Evolutionary conservation across 2,113 vertebrate genomes (phyloP).

Genomic region (Otis tarda): DNA sequence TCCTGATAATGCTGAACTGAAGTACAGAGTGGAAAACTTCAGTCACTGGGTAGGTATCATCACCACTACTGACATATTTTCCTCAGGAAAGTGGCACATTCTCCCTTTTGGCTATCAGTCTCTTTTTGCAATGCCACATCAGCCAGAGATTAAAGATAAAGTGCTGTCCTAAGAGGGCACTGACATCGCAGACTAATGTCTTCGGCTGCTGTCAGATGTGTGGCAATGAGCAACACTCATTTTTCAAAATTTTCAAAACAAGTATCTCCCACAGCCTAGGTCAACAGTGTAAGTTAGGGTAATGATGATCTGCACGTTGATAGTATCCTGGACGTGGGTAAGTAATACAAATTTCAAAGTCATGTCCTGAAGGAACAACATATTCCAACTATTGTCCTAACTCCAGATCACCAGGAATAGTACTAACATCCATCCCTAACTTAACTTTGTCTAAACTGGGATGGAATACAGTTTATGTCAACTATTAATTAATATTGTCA

Average conservation of each 20-base stretch:
- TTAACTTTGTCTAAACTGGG: constrained; percentile 39
- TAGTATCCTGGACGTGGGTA: not conserved
- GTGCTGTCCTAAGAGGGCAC: not conserved
- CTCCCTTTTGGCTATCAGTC: not conserved
- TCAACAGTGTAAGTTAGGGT: not conserved
- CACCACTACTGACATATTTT: not conserved
- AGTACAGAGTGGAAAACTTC: not conserved
- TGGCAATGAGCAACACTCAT: not conserved
- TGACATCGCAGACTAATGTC: fast-evolving
- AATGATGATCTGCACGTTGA: not conserved
- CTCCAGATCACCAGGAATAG: not conserved
- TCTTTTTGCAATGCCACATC: not conserved
- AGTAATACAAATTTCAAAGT: constrained; percentile 42
- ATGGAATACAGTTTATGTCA: not conserved
- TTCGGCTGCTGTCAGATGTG: not conserved
- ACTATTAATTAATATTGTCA: not conserved
- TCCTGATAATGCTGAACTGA: not conserved
- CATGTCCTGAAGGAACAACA: not conserved
- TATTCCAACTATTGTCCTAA: not conserved
- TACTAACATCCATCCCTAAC: constrained; percentile 13
- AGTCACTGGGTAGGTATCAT: not conserved
- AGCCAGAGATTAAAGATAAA: not conserved
- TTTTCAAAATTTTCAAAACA: not conserved
- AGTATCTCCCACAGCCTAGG: not conserved
- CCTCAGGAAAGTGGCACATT: not conserved